Base-by-base conservation (phyloP, 2,888 invertebrate species). In the Melanostoma mellinum region DNA sequence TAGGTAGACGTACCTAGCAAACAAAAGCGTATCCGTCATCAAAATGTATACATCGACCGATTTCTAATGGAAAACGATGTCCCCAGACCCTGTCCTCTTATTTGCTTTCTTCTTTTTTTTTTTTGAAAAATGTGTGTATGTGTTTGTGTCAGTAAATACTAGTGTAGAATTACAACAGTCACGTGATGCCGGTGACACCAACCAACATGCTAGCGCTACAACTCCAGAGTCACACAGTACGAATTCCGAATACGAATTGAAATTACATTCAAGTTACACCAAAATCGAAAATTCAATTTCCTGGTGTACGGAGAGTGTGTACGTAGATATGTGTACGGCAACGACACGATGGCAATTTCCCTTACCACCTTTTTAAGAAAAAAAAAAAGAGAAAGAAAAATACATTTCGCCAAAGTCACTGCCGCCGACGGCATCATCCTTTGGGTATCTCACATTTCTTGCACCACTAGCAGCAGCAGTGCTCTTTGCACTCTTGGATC, bases 271-370 rank as follows among this genome's bases (percentile, higher is more conserved):
- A 79, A 84, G 65, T 74, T 75, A 84, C 71, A 84, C 74, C 61
- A 48, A 75, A 63, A 84, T 84, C 79, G 84, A 84, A 84, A 84
- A 84, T 84, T 84, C 84, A 84, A 84, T 84, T 84, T 84, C 84
- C 84, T 84, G 84, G 74, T 71, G 20, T 20, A 20, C 20, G 20
- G 20, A 20, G 20, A 20, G 20, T 20, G 20, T 20, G 20, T 20
- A 20, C 72, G 65, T 78, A 67, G 60, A 78, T 78, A 65, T 74
- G 79, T 71, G 48, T 42, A 58, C 50, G 73, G 33, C 35, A 67
- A n/a, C 42, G 46, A 53, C 61, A 58, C 36, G 63, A 48, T n/a
- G 48, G 63, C 48, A 50, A 63, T 63, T 50, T 63, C 50, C 63
- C 63, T 38, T 63, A 50, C 50, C 63, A 38, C 48, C 38, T 20